These are phyloP conservation scores for Nomada flava DNA, from an alignment of 2,888 invertebrate species.

Conservation along the genomic window DNA sequence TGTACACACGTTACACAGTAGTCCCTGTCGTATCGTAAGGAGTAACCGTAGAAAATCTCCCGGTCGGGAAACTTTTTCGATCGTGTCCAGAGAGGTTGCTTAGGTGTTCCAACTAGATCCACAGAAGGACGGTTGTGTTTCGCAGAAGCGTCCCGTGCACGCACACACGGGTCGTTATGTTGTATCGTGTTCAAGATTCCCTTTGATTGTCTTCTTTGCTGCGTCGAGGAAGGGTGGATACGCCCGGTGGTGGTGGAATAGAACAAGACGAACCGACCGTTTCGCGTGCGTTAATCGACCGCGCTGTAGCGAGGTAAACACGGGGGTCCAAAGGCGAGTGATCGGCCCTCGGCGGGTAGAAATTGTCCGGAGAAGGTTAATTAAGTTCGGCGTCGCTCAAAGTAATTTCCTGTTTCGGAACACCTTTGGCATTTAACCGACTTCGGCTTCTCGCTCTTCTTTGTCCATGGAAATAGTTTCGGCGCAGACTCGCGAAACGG, in stretches of 20 bases:
- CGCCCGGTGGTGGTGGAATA: conserved; percentile 38
- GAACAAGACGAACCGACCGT: conserved; percentile 15
- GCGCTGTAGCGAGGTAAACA: conserved; percentile 4
- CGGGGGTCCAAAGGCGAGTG: conserved; percentile 28
- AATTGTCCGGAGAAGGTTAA: conserved; percentile 30
- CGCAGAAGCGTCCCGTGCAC: conserved; percentile 25
- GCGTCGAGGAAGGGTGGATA: not conserved
- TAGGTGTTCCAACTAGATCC: conserved; percentile 26
- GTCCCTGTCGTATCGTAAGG: conserved; percentile 10
- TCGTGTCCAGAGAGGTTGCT: conserved; percentile 27
- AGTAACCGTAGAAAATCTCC: conserved; percentile 28
- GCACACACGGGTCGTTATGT: not conserved
- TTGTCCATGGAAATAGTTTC: not conserved
- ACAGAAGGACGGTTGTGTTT: conserved; percentile 39
- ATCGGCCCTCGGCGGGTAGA: not conserved
- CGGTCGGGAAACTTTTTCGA: conserved; percentile 32
- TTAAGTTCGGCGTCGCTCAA: conserved; percentile 14
- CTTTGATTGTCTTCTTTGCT: conserved; percentile 48
- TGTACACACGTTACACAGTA: conserved; percentile 36
- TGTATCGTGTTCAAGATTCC: conserved; percentile 17
- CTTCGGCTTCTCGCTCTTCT: not conserved
- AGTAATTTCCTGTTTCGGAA: conserved; percentile 16
- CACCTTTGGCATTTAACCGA: conserved; percentile 3
- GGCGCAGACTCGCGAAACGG: not conserved
- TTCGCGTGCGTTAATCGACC: conserved; percentile 21